These are phyloP conservation scores for Anoncus sp. DNA, from an alignment of 2,888 invertebrate species.

Conservation along the genomic window DNA sequence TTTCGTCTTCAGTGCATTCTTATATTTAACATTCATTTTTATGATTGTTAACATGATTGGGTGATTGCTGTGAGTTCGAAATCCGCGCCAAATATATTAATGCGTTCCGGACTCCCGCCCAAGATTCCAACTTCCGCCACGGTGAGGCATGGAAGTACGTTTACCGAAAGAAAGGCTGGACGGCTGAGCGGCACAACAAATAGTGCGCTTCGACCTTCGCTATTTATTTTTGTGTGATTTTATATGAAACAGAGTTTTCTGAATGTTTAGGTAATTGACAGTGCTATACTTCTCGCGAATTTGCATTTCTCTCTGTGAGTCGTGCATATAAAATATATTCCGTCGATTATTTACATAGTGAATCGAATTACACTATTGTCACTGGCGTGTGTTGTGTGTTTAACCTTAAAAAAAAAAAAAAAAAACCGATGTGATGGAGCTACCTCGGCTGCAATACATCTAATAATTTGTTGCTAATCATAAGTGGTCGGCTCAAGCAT, in stretches of 20 bases:
- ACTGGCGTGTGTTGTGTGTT: not conserved
- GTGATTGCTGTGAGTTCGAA: not conserved
- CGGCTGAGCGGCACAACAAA: not conserved
- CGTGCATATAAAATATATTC: slow-evolving; percentile 2
- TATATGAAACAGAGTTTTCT: not conserved
- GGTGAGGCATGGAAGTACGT: not conserved
- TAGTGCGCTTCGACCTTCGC: slow-evolving; percentile 1
- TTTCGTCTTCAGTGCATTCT: not conserved
- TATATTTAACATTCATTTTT: slow-evolving; percentile 1
- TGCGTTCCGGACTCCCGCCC: not conserved
- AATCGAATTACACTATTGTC: not conserved
- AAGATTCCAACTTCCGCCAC: slow-evolving; percentile 9
- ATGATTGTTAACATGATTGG: not conserved
- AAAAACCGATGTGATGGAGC: not conserved
- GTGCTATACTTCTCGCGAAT: slow-evolving; percentile 6
- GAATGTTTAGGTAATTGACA: not conserved
- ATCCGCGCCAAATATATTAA: not conserved
- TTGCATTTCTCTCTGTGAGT: not conserved
- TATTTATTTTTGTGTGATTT: not conserved
- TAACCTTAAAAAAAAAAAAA: not conserved
- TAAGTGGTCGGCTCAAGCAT: not conserved
- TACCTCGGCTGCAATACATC: not conserved
- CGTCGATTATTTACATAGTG: not conserved
- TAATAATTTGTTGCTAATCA: slow-evolving; percentile 1
- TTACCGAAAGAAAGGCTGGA: not conserved